Evolutionary conservation across 1,140 invertebrate species (phyloP), one percentile per base, ranked within the genome.

Genomic region (Eufriesea mexicana): DNA sequence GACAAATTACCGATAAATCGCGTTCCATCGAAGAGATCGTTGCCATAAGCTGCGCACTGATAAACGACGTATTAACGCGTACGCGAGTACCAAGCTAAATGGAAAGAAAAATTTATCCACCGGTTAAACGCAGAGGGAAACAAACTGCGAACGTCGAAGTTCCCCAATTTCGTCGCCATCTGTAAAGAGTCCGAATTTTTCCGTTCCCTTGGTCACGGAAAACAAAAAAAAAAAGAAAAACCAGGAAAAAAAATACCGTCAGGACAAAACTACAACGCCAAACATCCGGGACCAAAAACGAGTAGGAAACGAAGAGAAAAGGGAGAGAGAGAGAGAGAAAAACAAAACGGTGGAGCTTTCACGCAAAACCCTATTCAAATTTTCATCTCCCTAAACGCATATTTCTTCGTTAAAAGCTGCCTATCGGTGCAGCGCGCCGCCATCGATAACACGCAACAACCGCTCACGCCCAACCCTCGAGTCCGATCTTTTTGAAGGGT

Each of bases 381-480:
- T 51, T 47, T 51, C 45, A 71, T 71, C 68, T 49, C 66, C 20
- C 23, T 68, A 68, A 68, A 45, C 66, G 45, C n/a, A 68, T 68
- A 68, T 49, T 68, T 68, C 66, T 68, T 68, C 66, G 66, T 68
- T 68, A 68, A 68, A 68, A 68, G 45, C 45, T 47, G 23, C 9
- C 66, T 49, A 68, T 68, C 42, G 66, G 14, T 14, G 1, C 45
- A 49, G 25, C 16, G 16, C 9, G 7, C 7, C 23, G 70, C 18
- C 28, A 55, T 72, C 70, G 70, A 42, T 72, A 72, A 71, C 68
- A 14, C 12, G 70, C 18, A 54, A 72, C 49, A 55, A 8, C 47
- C 18, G 18, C 45, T n/a, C 25, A 28, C 25, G 12, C 5, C 61
- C 25, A 35, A 35, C 35, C 12, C 10, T 16, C 12, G 0, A 67